Percentiles rank a stretch among this genome's conserved stretches.
phyloP scores from a whole-genome alignment of 2,888 invertebrate genomes.

The Scaptodrosophila latifasciaeformis region DNA sequence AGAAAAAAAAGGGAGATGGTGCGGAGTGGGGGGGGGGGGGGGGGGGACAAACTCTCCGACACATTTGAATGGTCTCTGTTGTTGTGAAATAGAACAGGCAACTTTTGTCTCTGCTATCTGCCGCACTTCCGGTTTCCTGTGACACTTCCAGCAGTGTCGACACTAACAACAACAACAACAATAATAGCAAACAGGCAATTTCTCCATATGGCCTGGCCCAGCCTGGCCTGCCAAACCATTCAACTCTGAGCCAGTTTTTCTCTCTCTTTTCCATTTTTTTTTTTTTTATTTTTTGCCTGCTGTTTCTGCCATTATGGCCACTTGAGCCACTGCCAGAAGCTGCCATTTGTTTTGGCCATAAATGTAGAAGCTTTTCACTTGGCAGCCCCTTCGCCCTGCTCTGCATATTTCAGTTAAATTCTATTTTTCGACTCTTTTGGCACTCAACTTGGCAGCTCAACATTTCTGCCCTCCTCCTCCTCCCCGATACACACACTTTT shows the following conservation, averaged over 20 bases:
- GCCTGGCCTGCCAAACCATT: too few species aligned
- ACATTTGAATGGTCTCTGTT: too few species aligned
- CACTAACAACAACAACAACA: slow-evolving; percentile 2
- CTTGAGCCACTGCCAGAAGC: slow-evolving; percentile 55
- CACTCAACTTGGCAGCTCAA: slow-evolving; percentile 42
- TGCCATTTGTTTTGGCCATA: slow-evolving; percentile 56
- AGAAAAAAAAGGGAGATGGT: too few species aligned
- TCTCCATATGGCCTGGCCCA: slow-evolving; percentile 42
- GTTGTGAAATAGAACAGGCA: slow-evolving; percentile 25
- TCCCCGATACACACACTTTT: slow-evolving; percentile 8
- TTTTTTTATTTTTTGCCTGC: slow-evolving; percentile 30
- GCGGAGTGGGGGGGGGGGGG: too few species aligned
- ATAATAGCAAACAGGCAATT: slow-evolving; percentile 31
- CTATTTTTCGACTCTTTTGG: slow-evolving; percentile 36
- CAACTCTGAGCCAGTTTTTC: too few species aligned
- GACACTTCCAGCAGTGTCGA: slow-evolving; percentile 46
- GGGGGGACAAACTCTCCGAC: too few species aligned
- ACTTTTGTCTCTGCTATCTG: slow-evolving; percentile 61
- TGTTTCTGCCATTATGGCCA: slow-evolving; percentile 55
- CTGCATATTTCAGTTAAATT: slow-evolving; percentile 12
- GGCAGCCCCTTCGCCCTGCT: neutral
- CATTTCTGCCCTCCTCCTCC: too few species aligned
- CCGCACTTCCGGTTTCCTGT: slow-evolving; percentile 62
- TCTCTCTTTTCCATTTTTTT: too few species aligned
- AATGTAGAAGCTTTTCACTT: slow-evolving; percentile 36